These are phyloP conservation scores for Erithacus rubecula DNA, from an alignment of 2,797 vertebrate species.

Conservation along the genomic window DNA sequence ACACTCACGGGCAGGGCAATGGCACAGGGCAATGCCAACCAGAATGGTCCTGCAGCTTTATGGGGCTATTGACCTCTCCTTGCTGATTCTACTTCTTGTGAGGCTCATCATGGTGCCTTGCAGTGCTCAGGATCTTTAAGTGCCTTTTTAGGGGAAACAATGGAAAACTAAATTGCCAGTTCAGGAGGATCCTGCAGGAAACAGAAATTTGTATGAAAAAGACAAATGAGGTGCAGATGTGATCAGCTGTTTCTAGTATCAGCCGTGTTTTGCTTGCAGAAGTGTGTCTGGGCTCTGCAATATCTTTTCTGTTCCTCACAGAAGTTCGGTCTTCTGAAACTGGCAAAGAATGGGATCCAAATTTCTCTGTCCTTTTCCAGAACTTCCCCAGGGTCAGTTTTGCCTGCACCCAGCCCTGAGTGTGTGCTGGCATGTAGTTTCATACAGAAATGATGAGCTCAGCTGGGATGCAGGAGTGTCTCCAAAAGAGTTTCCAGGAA, in stretches of 20 bases:
- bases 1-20: rapidly evolving
- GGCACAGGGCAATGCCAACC: not conserved
- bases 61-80: not conserved
- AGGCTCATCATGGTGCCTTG: not conserved
- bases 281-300: not conserved
- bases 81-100: not conserved
- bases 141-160: not conserved
- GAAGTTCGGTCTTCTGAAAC: not conserved
- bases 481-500: not conserved
- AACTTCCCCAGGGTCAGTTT: not conserved
- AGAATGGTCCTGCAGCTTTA: not conserved
- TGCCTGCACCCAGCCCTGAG: not conserved
- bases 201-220: not conserved
- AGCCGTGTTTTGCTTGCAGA: not conserved
- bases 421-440: not conserved
- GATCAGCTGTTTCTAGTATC: not conserved
- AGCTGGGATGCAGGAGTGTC: not conserved
- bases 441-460: rapidly evolving
- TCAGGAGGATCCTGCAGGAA: not conserved
- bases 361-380: not conserved
- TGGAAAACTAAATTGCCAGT: not conserved
- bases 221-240: not conserved
- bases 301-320: not conserved
- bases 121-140: not conserved
- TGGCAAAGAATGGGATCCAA: not conserved